These are phyloP conservation scores for Ptilorrhoa leucosticta DNA, from an alignment of 2,113 vertebrate species.

Conservation along the genomic window DNA sequence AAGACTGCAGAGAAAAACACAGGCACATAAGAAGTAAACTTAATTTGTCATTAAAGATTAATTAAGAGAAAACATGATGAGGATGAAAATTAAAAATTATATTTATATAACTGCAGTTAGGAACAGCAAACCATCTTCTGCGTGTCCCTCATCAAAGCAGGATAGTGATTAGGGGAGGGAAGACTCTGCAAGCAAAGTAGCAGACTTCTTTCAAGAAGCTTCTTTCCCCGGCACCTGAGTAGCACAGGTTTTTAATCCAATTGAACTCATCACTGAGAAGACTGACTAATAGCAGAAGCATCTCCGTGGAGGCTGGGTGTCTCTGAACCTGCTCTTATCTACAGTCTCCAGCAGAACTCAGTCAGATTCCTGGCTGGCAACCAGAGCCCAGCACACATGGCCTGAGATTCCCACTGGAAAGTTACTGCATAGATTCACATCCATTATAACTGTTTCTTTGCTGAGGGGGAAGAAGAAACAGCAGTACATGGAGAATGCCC, in stretches of 20 bases:
- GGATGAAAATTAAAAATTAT: neutral
- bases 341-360: neutral
- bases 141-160: neutral
- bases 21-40: neutral
- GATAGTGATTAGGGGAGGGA: neutral
- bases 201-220: neutral
- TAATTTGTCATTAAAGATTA: slow-evolving; percentile 10
- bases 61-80: neutral
- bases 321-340: slow-evolving; percentile 2
- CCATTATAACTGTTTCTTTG: neutral
- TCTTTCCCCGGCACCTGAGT: neutral
- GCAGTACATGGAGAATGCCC: neutral
- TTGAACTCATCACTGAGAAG: neutral
- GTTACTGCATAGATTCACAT: neutral
- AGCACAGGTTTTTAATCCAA: neutral
- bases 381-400: neutral
- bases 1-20: neutral
- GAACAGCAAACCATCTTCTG: neutral
- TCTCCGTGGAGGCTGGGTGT: neutral
- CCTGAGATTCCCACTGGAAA: neutral
- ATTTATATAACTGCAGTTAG: neutral
- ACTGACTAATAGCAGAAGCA: neutral
- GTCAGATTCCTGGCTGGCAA: neutral
- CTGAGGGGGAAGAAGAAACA: neutral
- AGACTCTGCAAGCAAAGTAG: neutral